These are phyloP conservation scores for Bradypodion ventrale DNA, from an alignment of 2,797 vertebrate genomes.

Conservation along the genomic window DNA sequence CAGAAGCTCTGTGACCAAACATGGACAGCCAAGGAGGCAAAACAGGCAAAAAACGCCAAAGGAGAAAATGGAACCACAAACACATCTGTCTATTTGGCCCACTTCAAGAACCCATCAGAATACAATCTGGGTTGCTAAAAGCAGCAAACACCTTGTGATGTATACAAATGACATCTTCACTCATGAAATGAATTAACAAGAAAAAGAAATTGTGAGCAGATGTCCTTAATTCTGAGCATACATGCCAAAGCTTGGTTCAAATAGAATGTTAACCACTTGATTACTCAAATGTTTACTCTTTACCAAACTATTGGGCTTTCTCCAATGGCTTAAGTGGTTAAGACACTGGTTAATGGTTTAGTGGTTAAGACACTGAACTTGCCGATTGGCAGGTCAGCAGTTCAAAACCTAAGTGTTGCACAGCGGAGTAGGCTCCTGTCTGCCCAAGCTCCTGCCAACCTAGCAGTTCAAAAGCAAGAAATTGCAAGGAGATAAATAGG, in stretches of 20 bases:
- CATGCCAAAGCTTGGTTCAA: neutral
- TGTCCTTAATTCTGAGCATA: neutral
- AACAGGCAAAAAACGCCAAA: conserved; percentile 35
- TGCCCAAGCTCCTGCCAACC: too few species aligned
- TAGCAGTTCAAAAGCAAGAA: too few species aligned
- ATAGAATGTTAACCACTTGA: neutral
- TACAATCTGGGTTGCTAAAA: neutral
- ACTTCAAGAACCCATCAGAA: neutral
- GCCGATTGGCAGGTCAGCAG: too few species aligned
- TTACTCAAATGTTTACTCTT: neutral
- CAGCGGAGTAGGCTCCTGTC: too few species aligned
- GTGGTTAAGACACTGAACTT: too few species aligned
- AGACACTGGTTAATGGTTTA: too few species aligned
- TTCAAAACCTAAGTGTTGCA: too few species aligned
- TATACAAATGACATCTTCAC: neutral
- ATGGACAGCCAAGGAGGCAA: conserved; percentile 27
- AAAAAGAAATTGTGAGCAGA: neutral
- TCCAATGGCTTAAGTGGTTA: too few species aligned
- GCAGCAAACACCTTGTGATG: neutral
- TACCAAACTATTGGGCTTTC: too few species aligned
- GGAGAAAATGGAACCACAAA: neutral
- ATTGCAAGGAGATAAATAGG: too few species aligned
- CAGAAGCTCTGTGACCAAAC: conserved; percentile 47
- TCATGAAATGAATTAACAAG: conserved; percentile 31
- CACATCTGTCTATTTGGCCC: conserved; percentile 20